Percentiles rank a stretch among this genome's conserved stretches.
Evolutionary conservation across 1,140 invertebrate species (phyloP).

Genomic region (Cotesia typhae): DNA sequence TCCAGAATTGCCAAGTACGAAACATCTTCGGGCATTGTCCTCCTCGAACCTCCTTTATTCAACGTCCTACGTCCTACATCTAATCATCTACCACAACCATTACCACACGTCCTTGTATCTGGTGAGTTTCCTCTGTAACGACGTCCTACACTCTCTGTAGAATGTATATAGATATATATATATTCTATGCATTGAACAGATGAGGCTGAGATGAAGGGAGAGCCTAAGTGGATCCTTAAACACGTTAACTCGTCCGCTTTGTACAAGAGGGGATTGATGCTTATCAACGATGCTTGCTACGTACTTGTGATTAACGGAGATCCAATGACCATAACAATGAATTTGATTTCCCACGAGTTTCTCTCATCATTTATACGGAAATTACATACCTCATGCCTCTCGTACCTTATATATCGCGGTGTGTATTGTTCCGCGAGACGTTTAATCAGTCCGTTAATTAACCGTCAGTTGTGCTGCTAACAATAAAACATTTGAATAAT

Average conservation of each 20-base stretch:
- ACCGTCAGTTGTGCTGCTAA: too few species aligned
- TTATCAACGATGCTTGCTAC: slow-evolving; percentile 38
- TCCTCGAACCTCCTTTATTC: neutral
- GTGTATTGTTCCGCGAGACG: too few species aligned
- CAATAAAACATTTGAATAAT: too few species aligned
- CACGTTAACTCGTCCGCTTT: slow-evolving; percentile 32
- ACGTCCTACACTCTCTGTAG: slow-evolving; percentile 14
- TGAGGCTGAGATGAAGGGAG: neutral
- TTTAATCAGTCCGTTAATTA: too few species aligned
- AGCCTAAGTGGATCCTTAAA: slow-evolving; percentile 41
- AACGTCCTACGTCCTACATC: too few species aligned
- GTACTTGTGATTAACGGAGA: slow-evolving; percentile 39
- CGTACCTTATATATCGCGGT: neutral
- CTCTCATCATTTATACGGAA: slow-evolving; percentile 4
- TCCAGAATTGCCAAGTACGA: neutral
- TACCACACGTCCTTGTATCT: too few species aligned
- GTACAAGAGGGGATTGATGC: slow-evolving; percentile 24
- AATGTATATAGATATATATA: too few species aligned
- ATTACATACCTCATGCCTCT: slow-evolving; percentile 12
- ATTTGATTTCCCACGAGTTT: slow-evolving; percentile 23
- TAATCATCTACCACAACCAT: too few species aligned
- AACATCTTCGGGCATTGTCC: slow-evolving; percentile 32
- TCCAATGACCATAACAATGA: slow-evolving; percentile 40
- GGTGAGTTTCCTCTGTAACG: slow-evolving; percentile 25
- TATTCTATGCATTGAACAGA: slow-evolving; percentile 1